Evolutionary conservation across 1,140 invertebrate species (phyloP).

Genomic region (Brachionus angularis): DNA sequence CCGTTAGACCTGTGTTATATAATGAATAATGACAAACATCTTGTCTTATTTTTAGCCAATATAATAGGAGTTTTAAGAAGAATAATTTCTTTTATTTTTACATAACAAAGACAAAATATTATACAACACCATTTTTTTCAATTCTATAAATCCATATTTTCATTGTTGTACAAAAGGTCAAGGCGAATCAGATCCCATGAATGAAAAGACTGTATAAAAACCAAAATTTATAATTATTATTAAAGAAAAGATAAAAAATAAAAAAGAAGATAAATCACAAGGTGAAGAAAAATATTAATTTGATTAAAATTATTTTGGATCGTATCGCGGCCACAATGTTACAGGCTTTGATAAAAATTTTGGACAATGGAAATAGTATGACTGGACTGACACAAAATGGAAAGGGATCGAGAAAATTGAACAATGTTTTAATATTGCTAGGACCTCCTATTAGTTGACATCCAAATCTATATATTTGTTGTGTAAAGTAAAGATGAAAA

Average conservation of each 20-base stretch:
- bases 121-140: too few species aligned
- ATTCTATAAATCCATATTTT: too few species aligned
- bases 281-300: slow-evolving; percentile 56
- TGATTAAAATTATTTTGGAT: slow-evolving; percentile 64
- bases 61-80: too few species aligned
- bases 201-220: too few species aligned
- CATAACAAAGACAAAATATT: too few species aligned
- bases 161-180: too few species aligned
- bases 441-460: slow-evolving; percentile 75
- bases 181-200: background rate
- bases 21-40: too few species aligned
- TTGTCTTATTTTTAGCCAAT: too few species aligned
- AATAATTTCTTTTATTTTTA: too few species aligned
- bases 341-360: slow-evolving; percentile 62
- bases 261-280: background rate
- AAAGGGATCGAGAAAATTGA: slow-evolving; percentile 70
- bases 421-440: slow-evolving; percentile 73
- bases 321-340: slow-evolving; percentile 67
- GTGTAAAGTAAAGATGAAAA: slow-evolving; percentile 50
- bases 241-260: slow-evolving; percentile 28
- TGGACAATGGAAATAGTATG: slow-evolving; percentile 65
- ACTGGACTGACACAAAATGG: slow-evolving; percentile 58
- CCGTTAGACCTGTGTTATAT: background rate
- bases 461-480: slow-evolving; percentile 68
- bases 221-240: background rate